Evolutionary conservation across 2,797 vertebrate species (phyloP), one percentile per base, ranked within the genome.

Genomic region (Chromobotia macracanthus): DNA sequence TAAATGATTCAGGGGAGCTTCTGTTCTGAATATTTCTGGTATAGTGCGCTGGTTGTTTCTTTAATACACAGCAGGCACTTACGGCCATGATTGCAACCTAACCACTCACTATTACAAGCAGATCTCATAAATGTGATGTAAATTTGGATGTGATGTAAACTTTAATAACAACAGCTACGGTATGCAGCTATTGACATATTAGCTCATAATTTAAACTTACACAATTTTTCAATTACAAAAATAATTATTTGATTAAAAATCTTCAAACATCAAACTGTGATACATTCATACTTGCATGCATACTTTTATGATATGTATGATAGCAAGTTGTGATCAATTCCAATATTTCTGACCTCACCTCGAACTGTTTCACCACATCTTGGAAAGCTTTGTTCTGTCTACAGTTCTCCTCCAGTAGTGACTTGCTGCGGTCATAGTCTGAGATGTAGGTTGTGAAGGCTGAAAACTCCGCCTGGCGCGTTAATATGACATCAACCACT

Each of bases 351-450:
- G 51, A 41, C 35, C 87, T 93, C 90, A 99, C 97, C 97, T 99
- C 96, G 85, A 96, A 97, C 65, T 89, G 93, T 74, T 89, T 94
- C 86, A 97, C 88, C 8, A 93, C 79, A 68, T 87, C 80, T 28
- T 94, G 88, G 79, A 99, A 92, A 41, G 88, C 87, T 0, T 89
- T 90, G 79, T 84, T 93, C 80, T 87, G 94, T 85, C 92, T 91
- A 84, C 94, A 95, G 86, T 85, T 94, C 87, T 97, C 95, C 80
- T 96, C 92, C 60, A 99, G 92, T 75, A 97, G 84, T 68, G 92
- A 92, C 91, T 96, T 93, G 92, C 91, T 96, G 88, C 89, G 94
- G 82, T 99, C 97, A 69, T 97, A 99, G 84, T 96, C 92, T 0
- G 90, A 91, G 89, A 99, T 96, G 79, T 96, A 97, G 63, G 93